These are phyloP conservation scores for Archips crataeganus DNA, from an alignment of 2,888 invertebrate genomes.

Conservation along the genomic window DNA sequence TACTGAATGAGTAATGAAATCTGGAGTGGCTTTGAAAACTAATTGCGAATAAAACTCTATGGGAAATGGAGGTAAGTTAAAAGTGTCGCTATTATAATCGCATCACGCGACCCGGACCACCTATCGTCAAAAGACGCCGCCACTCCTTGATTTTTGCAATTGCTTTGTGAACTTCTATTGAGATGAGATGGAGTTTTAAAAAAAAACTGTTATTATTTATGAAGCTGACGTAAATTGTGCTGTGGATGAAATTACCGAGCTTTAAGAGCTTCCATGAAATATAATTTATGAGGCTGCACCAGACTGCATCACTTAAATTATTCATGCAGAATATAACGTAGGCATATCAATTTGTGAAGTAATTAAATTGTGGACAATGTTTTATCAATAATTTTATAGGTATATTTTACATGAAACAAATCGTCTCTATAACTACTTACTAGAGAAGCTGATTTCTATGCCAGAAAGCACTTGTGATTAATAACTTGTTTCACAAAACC, in stretches of 20 bases:
- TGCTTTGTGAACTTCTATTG: conserved; percentile 74
- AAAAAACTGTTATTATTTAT: conserved; percentile 44
- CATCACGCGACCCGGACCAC: conserved; percentile 78
- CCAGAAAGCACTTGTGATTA: conserved; percentile 17
- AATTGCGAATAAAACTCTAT: conserved; percentile 60
- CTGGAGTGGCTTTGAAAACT: conserved; percentile 53
- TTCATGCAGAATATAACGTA: conserved; percentile 26
- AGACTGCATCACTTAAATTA: conserved; percentile 23
- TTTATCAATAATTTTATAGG: conserved; percentile 1
- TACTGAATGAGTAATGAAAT: conserved; percentile 11
- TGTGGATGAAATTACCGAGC: conserved; percentile 17
- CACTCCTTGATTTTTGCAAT: conserved; percentile 78
- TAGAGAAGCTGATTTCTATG: conserved; percentile 12
- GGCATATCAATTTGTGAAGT: conserved; percentile 18
- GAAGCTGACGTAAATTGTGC: conserved; percentile 33
- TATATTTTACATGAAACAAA: background rate
- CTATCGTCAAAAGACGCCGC: conserved; percentile 82
- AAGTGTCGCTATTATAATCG: conserved; percentile 83
- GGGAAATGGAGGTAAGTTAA: conserved; percentile 65
- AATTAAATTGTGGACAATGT: conserved; percentile 17
- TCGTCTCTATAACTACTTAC: background rate
- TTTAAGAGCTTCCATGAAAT: conserved; percentile 21
- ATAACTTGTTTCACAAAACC: conserved; percentile 25
- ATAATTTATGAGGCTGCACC: conserved; percentile 22
- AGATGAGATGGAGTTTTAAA: conserved; percentile 58